Evolutionary conservation across 2,888 invertebrate species (phyloP).

Genomic region (Polymixis lichenea): DNA sequence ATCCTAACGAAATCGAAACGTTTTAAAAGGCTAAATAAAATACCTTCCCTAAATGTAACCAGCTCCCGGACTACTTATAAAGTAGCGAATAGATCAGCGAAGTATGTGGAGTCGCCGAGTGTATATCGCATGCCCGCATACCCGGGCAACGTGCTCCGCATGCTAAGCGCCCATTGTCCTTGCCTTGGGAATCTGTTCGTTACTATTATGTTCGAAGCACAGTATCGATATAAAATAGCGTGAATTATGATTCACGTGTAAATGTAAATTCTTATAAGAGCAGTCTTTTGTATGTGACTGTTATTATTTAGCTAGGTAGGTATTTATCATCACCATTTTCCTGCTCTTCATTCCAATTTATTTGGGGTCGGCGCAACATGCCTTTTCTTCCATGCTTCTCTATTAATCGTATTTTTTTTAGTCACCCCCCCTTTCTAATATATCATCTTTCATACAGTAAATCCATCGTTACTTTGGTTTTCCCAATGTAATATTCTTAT

Average conservation of each 20-base stretch:
- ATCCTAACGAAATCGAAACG: too few species aligned
- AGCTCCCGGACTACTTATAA: constrained; percentile 38
- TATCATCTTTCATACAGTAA: background rate
- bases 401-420: background rate
- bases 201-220: constrained; percentile 64
- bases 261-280: constrained; percentile 1
- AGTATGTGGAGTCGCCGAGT: constrained; percentile 41
- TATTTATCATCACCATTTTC: background rate
- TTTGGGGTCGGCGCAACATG: background rate
- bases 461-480: background rate
- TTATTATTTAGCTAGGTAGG: background rate
- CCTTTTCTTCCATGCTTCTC: background rate
- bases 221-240: constrained; percentile 57
- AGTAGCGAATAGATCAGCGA: constrained; percentile 49
- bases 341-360: background rate
- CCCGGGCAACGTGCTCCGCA: constrained; percentile 70
- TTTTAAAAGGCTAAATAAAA: background rate
- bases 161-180: constrained; percentile 72
- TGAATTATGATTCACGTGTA: constrained; percentile 61
- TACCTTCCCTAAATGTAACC: background rate
- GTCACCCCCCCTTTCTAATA: background rate
- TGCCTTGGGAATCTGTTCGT: constrained; percentile 70
- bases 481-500: too few species aligned
- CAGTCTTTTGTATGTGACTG: background rate
- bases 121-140: constrained; percentile 61